These are phyloP conservation scores for Diplodus puntazzo DNA, from an alignment of 2,797 vertebrate genomes.

Conservation along the genomic window DNA sequence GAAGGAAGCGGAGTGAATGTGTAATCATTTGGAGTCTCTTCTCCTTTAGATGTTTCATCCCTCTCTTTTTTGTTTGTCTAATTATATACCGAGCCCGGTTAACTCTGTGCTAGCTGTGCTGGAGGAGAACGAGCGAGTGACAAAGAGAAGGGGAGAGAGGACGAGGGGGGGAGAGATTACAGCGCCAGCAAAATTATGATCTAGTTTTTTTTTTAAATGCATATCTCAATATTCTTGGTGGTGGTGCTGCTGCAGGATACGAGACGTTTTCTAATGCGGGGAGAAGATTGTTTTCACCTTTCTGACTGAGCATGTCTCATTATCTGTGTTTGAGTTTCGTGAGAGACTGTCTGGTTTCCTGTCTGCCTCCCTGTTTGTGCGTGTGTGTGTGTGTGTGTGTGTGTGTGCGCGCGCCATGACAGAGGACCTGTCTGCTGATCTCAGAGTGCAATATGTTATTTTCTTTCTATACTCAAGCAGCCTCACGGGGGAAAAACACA, in stretches of 20 bases:
- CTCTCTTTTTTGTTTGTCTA: constrained; percentile 87
- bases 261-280: constrained; percentile 37
- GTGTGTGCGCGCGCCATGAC: constrained; percentile 40
- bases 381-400: constrained; percentile 7
- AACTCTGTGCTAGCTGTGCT: constrained; percentile 71
- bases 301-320: constrained; percentile 51
- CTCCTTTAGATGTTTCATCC: constrained; percentile 86
- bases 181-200: constrained; percentile 36
- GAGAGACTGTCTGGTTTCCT: constrained; percentile 56
- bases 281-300: constrained; percentile 62
- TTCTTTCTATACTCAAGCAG: constrained; percentile 53
- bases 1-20: constrained; percentile 87
- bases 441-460: constrained; percentile 72
- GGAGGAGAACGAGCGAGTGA: constrained; percentile 53
- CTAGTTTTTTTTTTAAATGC: background rate
- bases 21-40: constrained; percentile 88
- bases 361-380: constrained; percentile 20
- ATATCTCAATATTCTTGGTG: constrained; percentile 26
- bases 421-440: constrained; percentile 71
- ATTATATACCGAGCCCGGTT: constrained; percentile 82
- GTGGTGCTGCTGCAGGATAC: constrained; percentile 24
- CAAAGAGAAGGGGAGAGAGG: constrained; percentile 49
- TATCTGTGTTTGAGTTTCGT: constrained; percentile 68
- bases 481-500: constrained; percentile 59
- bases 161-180: constrained; percentile 48